Base-by-base conservation (phyloP, 2,797 vertebrate species). In the Numenius phaeopus region DNA sequence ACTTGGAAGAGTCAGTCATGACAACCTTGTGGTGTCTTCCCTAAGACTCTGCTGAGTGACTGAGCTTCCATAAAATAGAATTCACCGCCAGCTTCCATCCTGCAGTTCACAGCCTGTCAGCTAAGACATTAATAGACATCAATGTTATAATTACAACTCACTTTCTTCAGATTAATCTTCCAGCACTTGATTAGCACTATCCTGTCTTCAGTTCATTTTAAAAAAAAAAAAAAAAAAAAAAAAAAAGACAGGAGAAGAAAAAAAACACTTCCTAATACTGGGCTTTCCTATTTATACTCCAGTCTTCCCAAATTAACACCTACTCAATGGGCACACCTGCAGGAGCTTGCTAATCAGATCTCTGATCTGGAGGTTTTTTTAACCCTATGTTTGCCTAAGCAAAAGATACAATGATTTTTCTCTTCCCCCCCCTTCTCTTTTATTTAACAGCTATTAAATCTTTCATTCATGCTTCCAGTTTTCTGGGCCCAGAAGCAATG, bases 201-300 rank as follows among this genome's bases (percentile, higher is more conserved):
- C 39, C 49, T 17, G 1, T 39, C 75, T 61, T 59, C 55, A 24
- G 34, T 14, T 57, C 22, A 4, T 2, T 16, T 3, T 26, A 59
- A 26, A 34, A 34, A 58, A 32, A 29, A 10, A 34, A 40, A 57
- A 67, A 44, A 22, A 10, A 19, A 55, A 70, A 16, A 16, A 29
- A 32, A 32, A 10, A 22, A 61, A 79, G 13, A 15, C 34, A 29
- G 34, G 34, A 37, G 34, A 37, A 37, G 34, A 37, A 37, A 58
- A 30, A 39, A 50, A 66, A 10, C 0, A 7, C 22, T 77, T 15
- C 16, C 11, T 1, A 20, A 4, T 3, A 0, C 16, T 50, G 54
- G 61, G 32, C 49, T 87, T 84, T 61, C 58, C 76, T 79, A 39
- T 70, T 87, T 83, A 32, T 82, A 13, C 29, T 59, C 54, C 61